A percentile compares a stretch with the other conserved stretches of the same genome.
These are phyloP conservation scores for Heteractis magnifica DNA, from an alignment of 92 coral and sea anemone species.

Conservation along the genomic window DNA sequence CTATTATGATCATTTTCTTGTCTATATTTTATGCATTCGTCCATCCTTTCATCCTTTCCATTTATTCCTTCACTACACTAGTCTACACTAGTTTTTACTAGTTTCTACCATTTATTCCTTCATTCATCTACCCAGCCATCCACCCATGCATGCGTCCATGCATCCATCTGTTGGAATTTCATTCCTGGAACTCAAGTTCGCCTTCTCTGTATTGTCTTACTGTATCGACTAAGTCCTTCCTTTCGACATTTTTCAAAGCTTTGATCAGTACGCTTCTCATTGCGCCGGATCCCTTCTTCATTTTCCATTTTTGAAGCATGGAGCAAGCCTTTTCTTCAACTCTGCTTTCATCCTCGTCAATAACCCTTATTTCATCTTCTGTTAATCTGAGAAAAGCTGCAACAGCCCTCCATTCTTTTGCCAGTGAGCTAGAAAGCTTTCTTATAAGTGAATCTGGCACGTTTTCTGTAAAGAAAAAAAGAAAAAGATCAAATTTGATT, in stretches of 20 bases:
- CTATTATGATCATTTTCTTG: too few species aligned
- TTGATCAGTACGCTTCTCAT: conserved; percentile 40
- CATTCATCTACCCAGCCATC: too few species aligned
- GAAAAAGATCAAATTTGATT: background rate
- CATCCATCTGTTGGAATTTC: too few species aligned
- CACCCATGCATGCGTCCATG: too few species aligned
- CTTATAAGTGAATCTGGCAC: conserved; percentile 43
- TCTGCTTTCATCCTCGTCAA: conserved; percentile 38
- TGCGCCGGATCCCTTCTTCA: conserved; percentile 29
- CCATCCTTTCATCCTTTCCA: too few species aligned
- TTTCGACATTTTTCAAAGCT: conserved; percentile 30
- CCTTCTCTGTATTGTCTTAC: conserved; percentile 11
- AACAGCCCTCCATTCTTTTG: conserved; percentile 48
- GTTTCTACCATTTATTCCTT: too few species aligned
- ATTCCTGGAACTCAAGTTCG: too few species aligned
- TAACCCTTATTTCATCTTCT: conserved; percentile 11
- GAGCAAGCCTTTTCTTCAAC: conserved; percentile 48
- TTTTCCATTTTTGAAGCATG: conserved; percentile 63
- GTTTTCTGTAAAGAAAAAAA: conserved; percentile 24
- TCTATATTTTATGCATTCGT: too few species aligned
- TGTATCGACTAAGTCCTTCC: conserved; percentile 43
- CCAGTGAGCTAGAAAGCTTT: conserved; percentile 40
- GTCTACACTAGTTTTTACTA: too few species aligned
- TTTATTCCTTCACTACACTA: too few species aligned
- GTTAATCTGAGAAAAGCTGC: conserved; percentile 42